phyloP scores from a whole-genome alignment of 2,113 vertebrate genomes.

The Picathartes gymnocephalus region DNA sequence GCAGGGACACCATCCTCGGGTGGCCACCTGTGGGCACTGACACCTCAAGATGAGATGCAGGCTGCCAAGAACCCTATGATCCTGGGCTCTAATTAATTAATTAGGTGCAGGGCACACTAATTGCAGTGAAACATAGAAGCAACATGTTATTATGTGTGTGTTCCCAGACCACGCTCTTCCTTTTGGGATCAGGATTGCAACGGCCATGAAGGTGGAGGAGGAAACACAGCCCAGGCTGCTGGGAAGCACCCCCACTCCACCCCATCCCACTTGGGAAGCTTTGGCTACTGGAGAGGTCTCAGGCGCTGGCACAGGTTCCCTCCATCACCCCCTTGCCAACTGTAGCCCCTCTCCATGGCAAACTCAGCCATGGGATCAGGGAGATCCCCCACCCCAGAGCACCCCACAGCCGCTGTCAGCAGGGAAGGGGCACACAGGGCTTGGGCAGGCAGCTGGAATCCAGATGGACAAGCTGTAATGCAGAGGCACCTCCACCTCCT shows the following conservation, averaged over 20 bases:
- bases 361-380: not conserved
- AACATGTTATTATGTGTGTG: not conserved
- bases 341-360: not conserved
- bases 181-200: not conserved
- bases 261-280: accelerated
- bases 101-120: not conserved
- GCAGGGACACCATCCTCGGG: not conserved
- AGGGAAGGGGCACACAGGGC: not conserved
- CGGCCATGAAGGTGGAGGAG: not conserved
- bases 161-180: not conserved
- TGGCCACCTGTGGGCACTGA: not conserved
- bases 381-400: not conserved
- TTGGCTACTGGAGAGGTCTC: not conserved
- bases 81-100: not conserved
- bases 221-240: not conserved
- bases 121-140: not conserved
- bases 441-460: not conserved
- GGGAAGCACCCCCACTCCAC: not conserved
- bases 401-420: accelerated
- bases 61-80: not conserved
- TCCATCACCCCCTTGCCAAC: not conserved
- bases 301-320: not conserved
- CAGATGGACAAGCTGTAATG: not conserved
- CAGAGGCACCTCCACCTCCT: not conserved
- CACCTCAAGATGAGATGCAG: not conserved